Percentiles rank a stretch among this genome's conserved stretches.
phyloP scores from a whole-genome alignment of 2,888 invertebrate genomes.

The Serrognathus titanus region DNA sequence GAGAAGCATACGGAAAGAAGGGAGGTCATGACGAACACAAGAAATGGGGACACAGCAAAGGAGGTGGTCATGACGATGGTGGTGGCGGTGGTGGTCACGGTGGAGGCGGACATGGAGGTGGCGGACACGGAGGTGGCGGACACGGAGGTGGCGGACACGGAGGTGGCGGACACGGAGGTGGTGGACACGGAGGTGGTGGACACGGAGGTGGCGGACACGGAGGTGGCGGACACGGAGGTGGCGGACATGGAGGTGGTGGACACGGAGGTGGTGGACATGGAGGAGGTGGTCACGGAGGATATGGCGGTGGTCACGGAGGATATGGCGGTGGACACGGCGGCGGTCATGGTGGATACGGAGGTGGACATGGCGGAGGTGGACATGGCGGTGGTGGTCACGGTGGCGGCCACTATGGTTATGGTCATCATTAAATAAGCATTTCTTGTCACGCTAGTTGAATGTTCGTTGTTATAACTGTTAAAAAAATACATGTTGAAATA shows the following conservation, averaged over 20 bases:
- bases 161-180: conserved; percentile 6
- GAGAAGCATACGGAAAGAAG: conserved; percentile 72
- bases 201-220: neutral
- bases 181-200: conserved; percentile 3
- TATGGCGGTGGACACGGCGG: conserved; percentile 60
- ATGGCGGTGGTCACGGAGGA: conserved; percentile 62
- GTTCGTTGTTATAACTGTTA: too few species aligned
- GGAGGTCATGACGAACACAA: conserved; percentile 77
- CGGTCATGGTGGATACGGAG: conserved; percentile 59
- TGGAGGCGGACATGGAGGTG: conserved; percentile 16
- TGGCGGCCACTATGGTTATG: too few species aligned
- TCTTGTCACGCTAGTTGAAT: too few species aligned
- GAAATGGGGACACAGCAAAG: conserved; percentile 61
- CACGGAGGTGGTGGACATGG: conserved; percentile 62
- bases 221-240: conserved; percentile 43
- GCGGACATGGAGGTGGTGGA: conserved; percentile 54
- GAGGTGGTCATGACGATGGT: conserved; percentile 2
- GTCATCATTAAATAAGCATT: too few species aligned
- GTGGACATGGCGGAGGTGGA: conserved; percentile 63
- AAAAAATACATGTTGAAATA: too few species aligned
- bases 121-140: conserved; percentile 10
- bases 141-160: conserved; percentile 6
- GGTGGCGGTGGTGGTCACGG: conserved; percentile 10
- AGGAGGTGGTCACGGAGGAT: conserved; percentile 61
- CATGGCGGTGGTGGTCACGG: conserved; percentile 61